These are phyloP conservation scores for Nothura maculosa DNA, from an alignment of 2,797 vertebrate genomes.

Conservation along the genomic window DNA sequence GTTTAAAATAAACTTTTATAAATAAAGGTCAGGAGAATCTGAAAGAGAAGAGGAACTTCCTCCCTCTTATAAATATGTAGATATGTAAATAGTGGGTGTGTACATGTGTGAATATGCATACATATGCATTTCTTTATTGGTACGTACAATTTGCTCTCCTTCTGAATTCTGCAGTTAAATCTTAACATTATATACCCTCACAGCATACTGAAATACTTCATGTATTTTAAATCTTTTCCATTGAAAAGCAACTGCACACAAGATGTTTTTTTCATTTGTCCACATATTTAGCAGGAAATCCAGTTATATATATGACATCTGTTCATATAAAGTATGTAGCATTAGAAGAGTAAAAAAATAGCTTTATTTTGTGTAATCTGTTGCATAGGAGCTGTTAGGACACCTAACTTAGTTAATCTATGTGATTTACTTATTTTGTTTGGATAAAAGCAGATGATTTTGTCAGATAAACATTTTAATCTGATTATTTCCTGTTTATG, in stretches of 20 bases:
- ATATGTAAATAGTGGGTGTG: background rate
- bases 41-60: background rate
- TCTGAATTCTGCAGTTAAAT: background rate
- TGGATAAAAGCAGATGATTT: slow-evolving; percentile 65
- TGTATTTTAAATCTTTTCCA: background rate
- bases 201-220: background rate
- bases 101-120: background rate
- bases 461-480: slow-evolving; percentile 73
- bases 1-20: background rate
- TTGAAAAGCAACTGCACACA: background rate
- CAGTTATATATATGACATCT: background rate
- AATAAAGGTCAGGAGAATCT: background rate
- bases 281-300: background rate
- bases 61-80: background rate
- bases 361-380: background rate
- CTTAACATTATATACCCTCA: background rate
- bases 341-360: background rate
- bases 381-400: background rate
- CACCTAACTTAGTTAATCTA: slow-evolving; percentile 31
- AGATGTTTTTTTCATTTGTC: background rate
- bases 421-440: slow-evolving; percentile 67
- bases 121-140: background rate
- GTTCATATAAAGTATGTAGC: background rate
- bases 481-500: slow-evolving; percentile 66
- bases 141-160: background rate